Conservation (phyloP, 1,140 invertebrate genomes). For the Megathymus violae region DNA sequence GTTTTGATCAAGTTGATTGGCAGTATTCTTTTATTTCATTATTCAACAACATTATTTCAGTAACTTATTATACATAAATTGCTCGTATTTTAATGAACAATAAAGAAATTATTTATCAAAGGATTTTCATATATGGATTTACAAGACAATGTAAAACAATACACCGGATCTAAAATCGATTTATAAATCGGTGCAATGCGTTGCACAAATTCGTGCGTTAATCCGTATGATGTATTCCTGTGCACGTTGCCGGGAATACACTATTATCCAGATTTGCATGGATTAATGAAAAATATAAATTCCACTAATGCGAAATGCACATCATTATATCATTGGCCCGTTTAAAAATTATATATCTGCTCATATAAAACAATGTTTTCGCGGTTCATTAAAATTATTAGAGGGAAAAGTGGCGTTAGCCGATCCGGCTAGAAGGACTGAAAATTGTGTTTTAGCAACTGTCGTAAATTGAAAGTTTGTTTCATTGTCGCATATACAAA, state of each 20-base stretch:
- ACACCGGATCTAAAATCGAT: constrained; percentile 20
- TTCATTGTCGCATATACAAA: too few species aligned
- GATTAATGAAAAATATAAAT: constrained; percentile 33
- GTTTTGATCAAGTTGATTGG: too few species aligned
- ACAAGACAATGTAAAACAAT: constrained; percentile 3
- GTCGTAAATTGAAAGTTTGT: too few species aligned
- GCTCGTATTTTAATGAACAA: too few species aligned
- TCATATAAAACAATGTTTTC: background rate
- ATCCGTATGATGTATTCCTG: constrained; percentile 29
- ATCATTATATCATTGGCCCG: constrained; percentile 16
- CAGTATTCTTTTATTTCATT: too few species aligned
- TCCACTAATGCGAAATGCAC: constrained; percentile 8
- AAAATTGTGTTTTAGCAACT: too few species aligned
- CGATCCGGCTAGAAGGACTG: too few species aligned
- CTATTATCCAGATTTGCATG: constrained; percentile 32
- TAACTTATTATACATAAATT: too few species aligned
- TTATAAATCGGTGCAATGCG: constrained; percentile 29
- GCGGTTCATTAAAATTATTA: background rate
- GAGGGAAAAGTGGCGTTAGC: too few species aligned
- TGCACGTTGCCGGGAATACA: constrained; percentile 24
- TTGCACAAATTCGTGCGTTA: constrained; percentile 29
- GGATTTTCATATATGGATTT: background rate
- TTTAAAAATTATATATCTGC: background rate
- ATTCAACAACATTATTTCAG: too few species aligned
- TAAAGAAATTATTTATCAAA: too few species aligned